Conservation (phyloP, 2,797 vertebrate genomes). For the Liparis tanakae region DNA sequence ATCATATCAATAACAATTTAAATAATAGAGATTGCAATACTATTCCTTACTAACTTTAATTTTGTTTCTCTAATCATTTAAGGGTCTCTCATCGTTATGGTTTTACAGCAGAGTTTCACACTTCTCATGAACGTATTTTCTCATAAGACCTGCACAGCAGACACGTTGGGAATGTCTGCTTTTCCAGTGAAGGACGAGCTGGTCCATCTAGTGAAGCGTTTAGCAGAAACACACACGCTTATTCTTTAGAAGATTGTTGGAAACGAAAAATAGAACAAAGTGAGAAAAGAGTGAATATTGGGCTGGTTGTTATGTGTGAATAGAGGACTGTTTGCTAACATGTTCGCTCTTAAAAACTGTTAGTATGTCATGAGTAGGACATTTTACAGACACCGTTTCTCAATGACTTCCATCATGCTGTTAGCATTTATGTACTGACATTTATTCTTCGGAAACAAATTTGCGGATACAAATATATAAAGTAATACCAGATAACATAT, state of each 20-base stretch:
- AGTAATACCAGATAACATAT: neutral
- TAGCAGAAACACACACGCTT: neutral
- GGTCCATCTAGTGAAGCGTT: neutral
- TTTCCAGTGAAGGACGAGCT: neutral
- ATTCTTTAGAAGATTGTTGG: neutral
- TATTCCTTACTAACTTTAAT: neutral
- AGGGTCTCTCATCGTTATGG: neutral
- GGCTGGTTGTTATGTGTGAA: neutral
- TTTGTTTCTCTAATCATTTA: neutral
- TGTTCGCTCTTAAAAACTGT: neutral
- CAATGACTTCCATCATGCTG: neutral
- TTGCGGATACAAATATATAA: neutral
- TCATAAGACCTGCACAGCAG: neutral
- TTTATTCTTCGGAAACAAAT: no score
- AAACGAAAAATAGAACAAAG: neutral
- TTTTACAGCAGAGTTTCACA: neutral
- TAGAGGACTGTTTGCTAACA: neutral
- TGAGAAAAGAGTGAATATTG: neutral
- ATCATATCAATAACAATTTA: neutral
- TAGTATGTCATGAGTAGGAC: neutral
- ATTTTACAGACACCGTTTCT: neutral
- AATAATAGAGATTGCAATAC: neutral
- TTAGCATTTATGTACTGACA: neutral
- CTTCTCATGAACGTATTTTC: neutral
- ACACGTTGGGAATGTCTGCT: neutral